These are phyloP conservation scores for Solenopsis invicta DNA, from an alignment of 1,140 invertebrate genomes.

Conservation along the genomic window DNA sequence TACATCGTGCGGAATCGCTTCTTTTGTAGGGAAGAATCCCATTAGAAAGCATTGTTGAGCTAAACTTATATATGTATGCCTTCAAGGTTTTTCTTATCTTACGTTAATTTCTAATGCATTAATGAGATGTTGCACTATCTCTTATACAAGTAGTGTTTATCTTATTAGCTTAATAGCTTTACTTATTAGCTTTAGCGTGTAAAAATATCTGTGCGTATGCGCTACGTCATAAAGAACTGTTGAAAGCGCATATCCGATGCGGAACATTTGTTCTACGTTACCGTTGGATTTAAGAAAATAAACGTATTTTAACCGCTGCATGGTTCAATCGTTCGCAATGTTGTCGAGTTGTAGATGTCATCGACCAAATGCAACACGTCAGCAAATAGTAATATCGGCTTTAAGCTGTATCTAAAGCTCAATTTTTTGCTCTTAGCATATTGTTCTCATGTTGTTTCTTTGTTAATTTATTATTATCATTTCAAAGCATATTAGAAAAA, in stretches of 20 bases:
- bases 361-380: conserved; percentile 5
- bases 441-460: background rate
- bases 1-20: conserved; percentile 6
- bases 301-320: conserved; percentile 59
- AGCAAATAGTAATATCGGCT: conserved; percentile 2
- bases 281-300: conserved; percentile 69
- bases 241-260: conserved; percentile 43
- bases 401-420: background rate
- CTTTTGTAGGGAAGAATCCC: conserved; percentile 11
- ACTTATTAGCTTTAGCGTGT: conserved; percentile 37
- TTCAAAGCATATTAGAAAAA: background rate
- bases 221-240: conserved; percentile 60
- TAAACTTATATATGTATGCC: background rate
- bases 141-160: background rate
- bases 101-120: conserved; percentile 17
- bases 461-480: background rate
- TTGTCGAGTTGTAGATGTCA: conserved; percentile 46
- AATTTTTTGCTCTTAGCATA: background rate
- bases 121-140: background rate
- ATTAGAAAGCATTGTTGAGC: conserved; percentile 40
- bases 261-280: conserved; percentile 64
- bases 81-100: background rate
- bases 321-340: conserved; percentile 46
- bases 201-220: conserved; percentile 68
- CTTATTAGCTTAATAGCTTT: background rate